phyloP scores from a whole-genome alignment of 1,140 invertebrate genomes.

The Trigoniulus corallinus region DNA sequence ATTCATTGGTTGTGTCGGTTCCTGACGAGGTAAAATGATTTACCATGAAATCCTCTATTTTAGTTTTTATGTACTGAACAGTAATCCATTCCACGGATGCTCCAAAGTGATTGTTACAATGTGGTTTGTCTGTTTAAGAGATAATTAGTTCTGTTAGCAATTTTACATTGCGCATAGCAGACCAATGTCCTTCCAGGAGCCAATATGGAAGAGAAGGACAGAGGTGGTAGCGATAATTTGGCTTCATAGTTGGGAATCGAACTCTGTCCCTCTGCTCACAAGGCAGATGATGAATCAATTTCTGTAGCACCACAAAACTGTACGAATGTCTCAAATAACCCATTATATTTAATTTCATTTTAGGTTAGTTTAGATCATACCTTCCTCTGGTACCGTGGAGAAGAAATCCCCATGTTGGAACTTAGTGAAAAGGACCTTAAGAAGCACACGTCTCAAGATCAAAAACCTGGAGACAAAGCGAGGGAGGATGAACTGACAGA shows the following conservation, averaged over 20 bases:
- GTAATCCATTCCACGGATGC: background rate
- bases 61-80: background rate
- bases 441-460: slow-evolving; percentile 31
- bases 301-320: too few species aligned
- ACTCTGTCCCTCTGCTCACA: too few species aligned
- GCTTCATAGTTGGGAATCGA: too few species aligned
- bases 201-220: too few species aligned
- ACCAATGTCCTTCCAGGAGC: too few species aligned
- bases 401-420: slow-evolving; percentile 41
- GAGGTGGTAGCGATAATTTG: too few species aligned
- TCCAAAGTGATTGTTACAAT: background rate
- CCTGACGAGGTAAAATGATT: slow-evolving; percentile 44
- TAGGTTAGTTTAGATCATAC: slow-evolving; percentile 41
- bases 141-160: too few species aligned
- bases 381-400: slow-evolving; percentile 42
- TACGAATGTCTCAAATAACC: too few species aligned
- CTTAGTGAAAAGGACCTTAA: slow-evolving; percentile 27
- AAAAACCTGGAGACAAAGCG: slow-evolving; percentile 19
- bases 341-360: slow-evolving; percentile 1
- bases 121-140: too few species aligned
- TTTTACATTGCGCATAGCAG: too few species aligned
- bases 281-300: too few species aligned
- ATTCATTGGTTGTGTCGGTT: slow-evolving; percentile 51
- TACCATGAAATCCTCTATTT: background rate
- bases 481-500: slow-evolving; percentile 55